A percentile compares a stretch with the other conserved stretches of the same genome.
These are phyloP conservation scores for Planiliza haematocheilus DNA, from an alignment of 2,113 vertebrate genomes.

Conservation along the genomic window DNA sequence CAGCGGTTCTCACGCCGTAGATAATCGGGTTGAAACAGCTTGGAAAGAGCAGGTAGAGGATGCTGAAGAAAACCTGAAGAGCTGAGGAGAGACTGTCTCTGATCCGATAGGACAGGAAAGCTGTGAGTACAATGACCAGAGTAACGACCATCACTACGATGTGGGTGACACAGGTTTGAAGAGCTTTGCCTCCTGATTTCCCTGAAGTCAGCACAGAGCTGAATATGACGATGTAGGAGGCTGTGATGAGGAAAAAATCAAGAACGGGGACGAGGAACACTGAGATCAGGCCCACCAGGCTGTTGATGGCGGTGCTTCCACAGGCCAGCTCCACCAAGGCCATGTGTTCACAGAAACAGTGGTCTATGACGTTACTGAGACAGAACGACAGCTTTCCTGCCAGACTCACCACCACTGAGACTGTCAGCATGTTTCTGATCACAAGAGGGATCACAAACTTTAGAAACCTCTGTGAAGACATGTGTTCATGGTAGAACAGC, in stretches of 20 bases:
- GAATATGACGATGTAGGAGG: too few species aligned
- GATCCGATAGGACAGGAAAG: conserved; percentile 43
- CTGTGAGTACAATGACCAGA: not conserved
- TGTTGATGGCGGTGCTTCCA: conserved; percentile 23
- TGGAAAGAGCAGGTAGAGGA: conserved; percentile 54
- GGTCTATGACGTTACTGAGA: not conserved
- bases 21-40: too few species aligned
- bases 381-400: conserved; percentile 35
- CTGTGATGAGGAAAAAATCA: too few species aligned
- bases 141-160: conserved; percentile 31
- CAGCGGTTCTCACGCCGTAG: too few species aligned
- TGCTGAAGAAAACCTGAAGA: conserved; percentile 31
- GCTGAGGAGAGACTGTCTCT: conserved; percentile 17
- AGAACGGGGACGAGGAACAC: too few species aligned
- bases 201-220: too few species aligned
- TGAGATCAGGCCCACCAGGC: too few species aligned
- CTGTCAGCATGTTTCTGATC: conserved; percentile 1
- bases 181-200: too few species aligned
- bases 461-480: too few species aligned
- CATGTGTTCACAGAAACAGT: conserved; percentile 70
- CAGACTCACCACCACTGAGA: conserved; percentile 10
- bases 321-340: conserved; percentile 57
- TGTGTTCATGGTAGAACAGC: too few species aligned
- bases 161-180: too few species aligned
- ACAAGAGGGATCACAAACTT: conserved; percentile 20